A percentile compares a stretch with the other conserved stretches of the same genome.
phyloP scores from a whole-genome alignment of 2,113 vertebrate genomes.

The Myrmophylax atrothorax region DNA sequence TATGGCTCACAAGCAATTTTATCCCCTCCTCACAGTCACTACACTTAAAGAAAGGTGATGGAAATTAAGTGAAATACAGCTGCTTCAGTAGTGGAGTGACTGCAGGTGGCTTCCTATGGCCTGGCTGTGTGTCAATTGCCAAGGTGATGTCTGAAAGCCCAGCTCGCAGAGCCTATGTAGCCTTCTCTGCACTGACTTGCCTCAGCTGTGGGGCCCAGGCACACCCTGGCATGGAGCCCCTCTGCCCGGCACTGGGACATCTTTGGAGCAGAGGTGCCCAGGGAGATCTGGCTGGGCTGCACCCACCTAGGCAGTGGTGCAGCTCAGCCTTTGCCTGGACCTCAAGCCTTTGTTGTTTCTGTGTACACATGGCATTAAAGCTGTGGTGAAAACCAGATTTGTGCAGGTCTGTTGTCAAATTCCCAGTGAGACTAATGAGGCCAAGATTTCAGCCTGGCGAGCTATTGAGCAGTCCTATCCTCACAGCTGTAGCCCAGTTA shows the following conservation, averaged over 20 bases:
- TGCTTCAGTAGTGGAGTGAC: not conserved
- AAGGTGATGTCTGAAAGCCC: not conserved
- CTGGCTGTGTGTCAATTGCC: not conserved
- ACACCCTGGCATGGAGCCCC: accelerated
- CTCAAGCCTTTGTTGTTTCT: not conserved
- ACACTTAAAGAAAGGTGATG: not conserved
- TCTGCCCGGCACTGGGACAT: not conserved
- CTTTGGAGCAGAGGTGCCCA: not conserved
- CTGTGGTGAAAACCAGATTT: not conserved
- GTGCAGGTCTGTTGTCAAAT: not conserved
- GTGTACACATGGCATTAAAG: not conserved
- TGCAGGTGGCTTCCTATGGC: not conserved
- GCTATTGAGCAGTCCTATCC: not conserved
- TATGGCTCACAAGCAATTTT: not conserved
- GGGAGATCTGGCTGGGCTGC: not conserved
- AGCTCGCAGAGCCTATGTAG: not conserved
- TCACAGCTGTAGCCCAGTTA: not conserved
- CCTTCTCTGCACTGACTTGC: accelerated
- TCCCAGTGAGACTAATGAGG: not conserved
- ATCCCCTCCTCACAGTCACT: not conserved
- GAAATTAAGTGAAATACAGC: not conserved
- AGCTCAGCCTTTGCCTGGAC: not conserved
- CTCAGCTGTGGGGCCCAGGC: not conserved
- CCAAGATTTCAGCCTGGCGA: not conserved
- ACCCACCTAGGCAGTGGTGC: accelerated